A percentile compares a stretch with the other conserved stretches of the same genome.
Evolutionary conservation across 1,140 invertebrate genomes (phyloP).

Genomic region (Drosophila teissieri): DNA sequence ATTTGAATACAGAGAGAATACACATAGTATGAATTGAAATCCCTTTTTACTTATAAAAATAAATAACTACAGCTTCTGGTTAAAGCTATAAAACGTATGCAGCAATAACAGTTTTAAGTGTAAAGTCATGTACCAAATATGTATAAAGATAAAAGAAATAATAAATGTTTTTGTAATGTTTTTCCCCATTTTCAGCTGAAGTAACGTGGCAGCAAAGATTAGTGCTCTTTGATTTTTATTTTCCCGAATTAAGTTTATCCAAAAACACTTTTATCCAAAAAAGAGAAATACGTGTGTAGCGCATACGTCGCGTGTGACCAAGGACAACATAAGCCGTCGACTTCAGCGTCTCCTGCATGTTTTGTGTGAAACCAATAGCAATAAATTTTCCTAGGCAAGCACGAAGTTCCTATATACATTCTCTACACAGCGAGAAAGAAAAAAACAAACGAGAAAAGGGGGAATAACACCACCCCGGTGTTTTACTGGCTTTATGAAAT

Average conservation of each 20-base stretch:
- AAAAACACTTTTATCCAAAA: conserved; percentile 47
- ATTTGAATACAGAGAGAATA: conserved; percentile 13
- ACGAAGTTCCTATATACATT: conserved; percentile 72
- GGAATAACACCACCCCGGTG: conserved; percentile 5
- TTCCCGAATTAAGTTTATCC: conserved; percentile 24
- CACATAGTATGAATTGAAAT: no score
- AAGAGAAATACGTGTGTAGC: conserved; percentile 46
- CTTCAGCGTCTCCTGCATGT: conserved; percentile 35
- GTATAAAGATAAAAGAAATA: conserved; percentile 32
- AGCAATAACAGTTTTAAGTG: conserved; percentile 16
- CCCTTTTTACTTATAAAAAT: background rate
- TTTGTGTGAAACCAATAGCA: conserved; percentile 47
- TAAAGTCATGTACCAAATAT: conserved; percentile 51
- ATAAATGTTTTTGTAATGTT: conserved; percentile 12
- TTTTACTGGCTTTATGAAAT: conserved; percentile 51
- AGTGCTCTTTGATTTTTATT: conserved; percentile 17
- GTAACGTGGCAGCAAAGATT: conserved; percentile 33
- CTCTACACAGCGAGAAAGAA: conserved; percentile 22
- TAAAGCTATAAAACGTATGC: background rate
- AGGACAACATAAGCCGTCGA: conserved; percentile 35
- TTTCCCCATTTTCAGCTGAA: no score
- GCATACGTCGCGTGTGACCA: conserved; percentile 58
- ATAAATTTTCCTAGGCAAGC: conserved; percentile 66
- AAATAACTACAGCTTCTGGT: no score
- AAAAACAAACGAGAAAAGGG: background rate